A percentile compares a stretch with the other conserved stretches of the same genome.
These are phyloP conservation scores for Latrodectus hesperus DNA, from an alignment of 2,888 invertebrate genomes.

Conservation along the genomic window DNA sequence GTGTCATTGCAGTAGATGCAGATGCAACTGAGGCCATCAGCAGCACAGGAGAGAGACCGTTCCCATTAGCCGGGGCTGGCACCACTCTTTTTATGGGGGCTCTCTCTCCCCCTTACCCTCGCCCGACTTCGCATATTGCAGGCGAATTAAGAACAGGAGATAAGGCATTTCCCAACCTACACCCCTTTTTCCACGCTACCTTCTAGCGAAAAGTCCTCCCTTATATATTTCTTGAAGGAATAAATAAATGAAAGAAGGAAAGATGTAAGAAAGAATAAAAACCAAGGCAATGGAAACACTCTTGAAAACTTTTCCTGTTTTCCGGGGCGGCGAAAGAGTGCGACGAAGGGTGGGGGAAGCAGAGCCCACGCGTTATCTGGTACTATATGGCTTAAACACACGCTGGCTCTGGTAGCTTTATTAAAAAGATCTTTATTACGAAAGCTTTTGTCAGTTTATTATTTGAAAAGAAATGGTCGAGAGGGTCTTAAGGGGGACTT, in stretches of 20 bases:
- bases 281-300: constrained; percentile 49
- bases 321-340: constrained; percentile 7
- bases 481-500: constrained; percentile 33
- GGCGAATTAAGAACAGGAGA: constrained; percentile 68
- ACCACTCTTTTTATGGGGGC: constrained; percentile 59
- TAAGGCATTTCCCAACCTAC: constrained; percentile 61
- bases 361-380: constrained; percentile 47
- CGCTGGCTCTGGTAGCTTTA: constrained; percentile 54
- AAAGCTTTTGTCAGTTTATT: constrained; percentile 68
- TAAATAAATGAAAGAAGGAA: constrained; percentile 53
- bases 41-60: constrained; percentile 21
- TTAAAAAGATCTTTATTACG: constrained; percentile 69
- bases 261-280: constrained; percentile 25
- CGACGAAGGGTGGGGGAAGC: neutral
- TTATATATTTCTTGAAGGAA: constrained; percentile 60
- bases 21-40: constrained; percentile 51
- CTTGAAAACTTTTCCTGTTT: constrained; percentile 55
- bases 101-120: neutral
- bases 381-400: constrained; percentile 50
- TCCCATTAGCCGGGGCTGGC: constrained; percentile 62
- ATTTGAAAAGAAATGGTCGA: constrained; percentile 66
- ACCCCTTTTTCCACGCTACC: neutral
- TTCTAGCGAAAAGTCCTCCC: constrained; percentile 36
- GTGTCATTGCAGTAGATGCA: constrained; percentile 61
- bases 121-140: constrained; percentile 57